A percentile compares a stretch with the other conserved stretches of the same genome.
Conservation (phyloP, 1,140 invertebrate species). For the Drosophila orena region DNA sequence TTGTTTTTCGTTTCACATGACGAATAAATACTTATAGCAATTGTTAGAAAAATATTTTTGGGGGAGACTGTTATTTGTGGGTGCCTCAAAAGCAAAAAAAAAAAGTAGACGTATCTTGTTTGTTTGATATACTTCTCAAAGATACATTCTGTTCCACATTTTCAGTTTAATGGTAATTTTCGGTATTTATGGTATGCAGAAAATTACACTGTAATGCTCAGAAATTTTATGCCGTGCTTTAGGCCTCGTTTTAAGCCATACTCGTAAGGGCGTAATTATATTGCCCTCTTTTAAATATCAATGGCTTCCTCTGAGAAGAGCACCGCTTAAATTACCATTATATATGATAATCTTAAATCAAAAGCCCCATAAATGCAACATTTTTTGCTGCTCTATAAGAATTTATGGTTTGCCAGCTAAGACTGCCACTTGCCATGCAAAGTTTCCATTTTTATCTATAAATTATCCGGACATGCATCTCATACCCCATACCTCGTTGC, state of each 20-base stretch:
- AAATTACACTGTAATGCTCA: too few relatives aligned
- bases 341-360: conserved; percentile 25
- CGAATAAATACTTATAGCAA: conserved; percentile 21
- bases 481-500: conserved; percentile 24
- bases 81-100: too few relatives aligned
- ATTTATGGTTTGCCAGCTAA: conserved; percentile 24
- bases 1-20: conserved; percentile 3
- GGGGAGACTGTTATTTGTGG: too few relatives aligned
- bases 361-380: conserved; percentile 24
- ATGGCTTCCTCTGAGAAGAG: not conserved
- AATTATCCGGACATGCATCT: conserved; percentile 66
- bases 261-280: not conserved
- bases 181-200: too few relatives aligned
- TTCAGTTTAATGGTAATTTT: too few relatives aligned
- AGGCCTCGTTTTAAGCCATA: too few relatives aligned
- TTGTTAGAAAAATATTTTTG: not conserved
- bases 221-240: too few relatives aligned
- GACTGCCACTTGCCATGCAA: conserved; percentile 45
- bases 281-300: conserved; percentile 1
- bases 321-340: conserved; percentile 12
- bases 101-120: too few relatives aligned
- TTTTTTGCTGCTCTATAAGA: conserved; percentile 33
- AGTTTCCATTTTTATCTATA: conserved; percentile 67
- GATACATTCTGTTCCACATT: too few relatives aligned
- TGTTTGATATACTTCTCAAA: too few relatives aligned